phyloP scores from a whole-genome alignment of 2,113 vertebrate species.

The Pelobates fuscus region DNA sequence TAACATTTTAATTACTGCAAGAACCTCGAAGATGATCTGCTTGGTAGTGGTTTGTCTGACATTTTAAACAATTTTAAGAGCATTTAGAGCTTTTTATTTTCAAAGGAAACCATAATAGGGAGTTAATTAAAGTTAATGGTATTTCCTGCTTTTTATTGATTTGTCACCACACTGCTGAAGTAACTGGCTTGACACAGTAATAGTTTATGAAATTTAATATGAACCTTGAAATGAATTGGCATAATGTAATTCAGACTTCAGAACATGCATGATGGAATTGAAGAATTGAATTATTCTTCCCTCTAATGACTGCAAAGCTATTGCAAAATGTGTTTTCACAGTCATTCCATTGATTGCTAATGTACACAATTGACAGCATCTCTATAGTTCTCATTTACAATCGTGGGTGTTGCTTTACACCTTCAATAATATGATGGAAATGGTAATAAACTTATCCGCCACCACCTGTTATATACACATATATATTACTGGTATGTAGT shows the following conservation, averaged over 20 bases:
- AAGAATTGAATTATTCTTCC: slow-evolving; percentile 12
- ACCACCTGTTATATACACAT: too few species aligned
- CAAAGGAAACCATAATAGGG: slow-evolving; percentile 1
- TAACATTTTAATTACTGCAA: background rate
- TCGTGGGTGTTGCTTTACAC: slow-evolving; percentile 26
- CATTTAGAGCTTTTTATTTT: slow-evolving; percentile 3
- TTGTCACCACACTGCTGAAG: background rate
- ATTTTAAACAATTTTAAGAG: slow-evolving; percentile 10
- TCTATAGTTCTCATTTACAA: slow-evolving; percentile 17
- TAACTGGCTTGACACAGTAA: background rate
- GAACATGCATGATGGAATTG: background rate
- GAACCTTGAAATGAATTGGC: slow-evolving; percentile 11
- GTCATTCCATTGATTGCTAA: background rate
- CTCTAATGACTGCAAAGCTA: slow-evolving; percentile 11
- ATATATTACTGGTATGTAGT: too few species aligned
- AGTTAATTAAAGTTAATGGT: slow-evolving; percentile 10
- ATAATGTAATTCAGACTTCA: background rate
- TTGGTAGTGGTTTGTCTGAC: background rate
- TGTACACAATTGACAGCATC: background rate
- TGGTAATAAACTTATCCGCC: too few species aligned
- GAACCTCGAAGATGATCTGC: background rate
- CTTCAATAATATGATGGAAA: slow-evolving; percentile 9
- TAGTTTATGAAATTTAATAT: background rate
- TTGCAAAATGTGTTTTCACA: slow-evolving; percentile 9
- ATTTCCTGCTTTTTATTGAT: slow-evolving; percentile 15